Conservation (phyloP, 2,888 invertebrate genomes). For the Pristionchus exspectatus region DNA sequence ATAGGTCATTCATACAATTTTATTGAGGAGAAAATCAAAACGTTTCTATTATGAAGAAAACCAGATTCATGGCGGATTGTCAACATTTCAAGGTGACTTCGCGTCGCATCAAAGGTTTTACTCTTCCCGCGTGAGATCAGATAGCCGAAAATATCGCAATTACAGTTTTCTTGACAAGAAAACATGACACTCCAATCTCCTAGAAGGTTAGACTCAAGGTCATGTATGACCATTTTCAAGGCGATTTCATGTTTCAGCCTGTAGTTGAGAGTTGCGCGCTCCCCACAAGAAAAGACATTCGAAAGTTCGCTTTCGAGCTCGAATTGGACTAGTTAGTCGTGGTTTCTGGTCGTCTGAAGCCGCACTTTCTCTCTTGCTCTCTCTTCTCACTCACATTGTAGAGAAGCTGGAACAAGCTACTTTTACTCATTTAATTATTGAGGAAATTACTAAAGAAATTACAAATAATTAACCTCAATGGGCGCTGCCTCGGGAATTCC, state of each 20-base stretch:
- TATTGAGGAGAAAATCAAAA: too few species aligned
- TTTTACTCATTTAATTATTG: background rate
- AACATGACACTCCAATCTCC: background rate
- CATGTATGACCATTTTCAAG: background rate
- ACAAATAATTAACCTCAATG: constrained; percentile 61
- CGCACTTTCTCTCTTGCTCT: background rate
- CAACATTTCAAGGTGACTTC: background rate
- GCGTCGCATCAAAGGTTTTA: background rate
- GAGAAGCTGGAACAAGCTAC: background rate
- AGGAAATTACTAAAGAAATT: background rate
- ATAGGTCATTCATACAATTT: too few species aligned
- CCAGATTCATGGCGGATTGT: background rate
- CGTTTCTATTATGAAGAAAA: background rate
- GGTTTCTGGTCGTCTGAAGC: background rate
- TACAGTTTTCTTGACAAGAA: background rate
- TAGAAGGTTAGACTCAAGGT: background rate
- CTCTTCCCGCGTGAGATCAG: background rate
- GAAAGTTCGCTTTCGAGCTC: background rate
- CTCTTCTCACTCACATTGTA: background rate
- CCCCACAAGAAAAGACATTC: background rate
- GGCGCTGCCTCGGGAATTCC: constrained; percentile 71
- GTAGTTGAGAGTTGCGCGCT: background rate
- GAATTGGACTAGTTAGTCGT: background rate
- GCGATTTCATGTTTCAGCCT: background rate
- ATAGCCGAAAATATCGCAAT: background rate